Base-by-base conservation (phyloP, 2,113 vertebrate genomes). In the cat (Felis catus) region DNA sequence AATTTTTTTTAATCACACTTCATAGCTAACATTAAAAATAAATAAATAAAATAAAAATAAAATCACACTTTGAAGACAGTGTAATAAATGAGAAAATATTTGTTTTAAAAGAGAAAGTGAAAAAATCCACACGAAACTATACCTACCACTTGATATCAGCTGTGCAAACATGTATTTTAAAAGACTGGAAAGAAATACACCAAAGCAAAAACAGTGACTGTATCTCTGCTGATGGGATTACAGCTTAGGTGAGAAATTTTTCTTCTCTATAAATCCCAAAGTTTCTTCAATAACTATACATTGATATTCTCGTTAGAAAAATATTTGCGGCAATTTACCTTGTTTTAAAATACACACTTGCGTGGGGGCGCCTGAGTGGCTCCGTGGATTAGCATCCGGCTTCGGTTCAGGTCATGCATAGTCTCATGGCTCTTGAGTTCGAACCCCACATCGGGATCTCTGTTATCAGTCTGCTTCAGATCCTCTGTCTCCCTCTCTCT, bases 201-300 rank as follows among this genome's bases (percentile, higher is more conserved):
- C 48, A 58, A 92, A 83, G 73, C 4, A 25, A 7, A 31, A 63
- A 36, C 10, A 61, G 36, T 31, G 36, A 58, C 3, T 71, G 1
- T 8, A 76, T n/a, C 73, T 63, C 73, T 63, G 11, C 68, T 61
- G 25, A 36, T 83, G 25, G 39, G 27, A 66, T 87, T 53, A 51
- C 36, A 83, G 41, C 39, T 66, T 61, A 65, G 53, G 79, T 41
- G 21, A 82, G 65, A 79, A 83, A 45, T 61, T 58, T 86, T 90
- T 89, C 61, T 73, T 84, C 48, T 79, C 16, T 41, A n/a, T 27
- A 58, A 88, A 89, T 97, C 94, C 65, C 41, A 83, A 93, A 6
- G 23, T 79, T 90, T 66, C 63, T 94, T 92, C 33, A 87, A 31
- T 66, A 91, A 23, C 36, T 53, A 21, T 9, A 31, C 31, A 76